Conservation (phyloP, 2,113 vertebrate species). For the Platichthys flesus region DNA sequence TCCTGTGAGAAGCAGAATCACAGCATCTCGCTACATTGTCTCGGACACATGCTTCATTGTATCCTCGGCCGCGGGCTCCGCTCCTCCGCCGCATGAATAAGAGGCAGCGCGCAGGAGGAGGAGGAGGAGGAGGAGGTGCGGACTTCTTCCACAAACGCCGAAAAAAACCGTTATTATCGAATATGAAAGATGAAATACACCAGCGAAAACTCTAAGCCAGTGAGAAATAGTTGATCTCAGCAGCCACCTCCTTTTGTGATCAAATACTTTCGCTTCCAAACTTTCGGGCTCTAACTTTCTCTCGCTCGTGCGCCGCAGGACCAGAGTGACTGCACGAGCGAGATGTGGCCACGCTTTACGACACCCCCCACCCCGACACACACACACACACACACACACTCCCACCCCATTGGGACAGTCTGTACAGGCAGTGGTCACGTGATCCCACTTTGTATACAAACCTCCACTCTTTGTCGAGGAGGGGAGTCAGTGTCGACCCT, state of each 20-base stretch:
- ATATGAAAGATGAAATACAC: no score
- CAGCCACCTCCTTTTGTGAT: background rate
- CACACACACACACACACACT: background rate
- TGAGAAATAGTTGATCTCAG: no score
- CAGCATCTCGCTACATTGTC: slow-evolving; percentile 72
- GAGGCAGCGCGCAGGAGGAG: slow-evolving; percentile 19
- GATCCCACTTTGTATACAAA: slow-evolving; percentile 16
- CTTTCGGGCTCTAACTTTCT: slow-evolving; percentile 43
- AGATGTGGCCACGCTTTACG: slow-evolving; percentile 20
- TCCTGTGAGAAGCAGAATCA: slow-evolving; percentile 31
- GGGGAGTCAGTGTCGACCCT: background rate
- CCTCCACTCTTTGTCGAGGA: background rate
- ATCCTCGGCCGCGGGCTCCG: slow-evolving; percentile 45
- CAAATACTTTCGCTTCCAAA: slow-evolving; percentile 17
- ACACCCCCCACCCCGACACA: background rate
- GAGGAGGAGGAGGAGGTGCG: no score
- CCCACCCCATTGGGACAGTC: slow-evolving; percentile 47
- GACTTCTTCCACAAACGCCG: background rate
- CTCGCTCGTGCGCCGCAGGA: background rate
- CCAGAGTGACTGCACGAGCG: background rate
- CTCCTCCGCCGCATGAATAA: slow-evolving; percentile 43
- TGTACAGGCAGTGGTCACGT: slow-evolving; percentile 70
- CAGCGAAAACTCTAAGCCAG: background rate
- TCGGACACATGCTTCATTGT: slow-evolving; percentile 69
- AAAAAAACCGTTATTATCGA: no score